phyloP scores from a whole-genome alignment of 2,797 vertebrate species.

The Pseudochirops corinnae region DNA sequence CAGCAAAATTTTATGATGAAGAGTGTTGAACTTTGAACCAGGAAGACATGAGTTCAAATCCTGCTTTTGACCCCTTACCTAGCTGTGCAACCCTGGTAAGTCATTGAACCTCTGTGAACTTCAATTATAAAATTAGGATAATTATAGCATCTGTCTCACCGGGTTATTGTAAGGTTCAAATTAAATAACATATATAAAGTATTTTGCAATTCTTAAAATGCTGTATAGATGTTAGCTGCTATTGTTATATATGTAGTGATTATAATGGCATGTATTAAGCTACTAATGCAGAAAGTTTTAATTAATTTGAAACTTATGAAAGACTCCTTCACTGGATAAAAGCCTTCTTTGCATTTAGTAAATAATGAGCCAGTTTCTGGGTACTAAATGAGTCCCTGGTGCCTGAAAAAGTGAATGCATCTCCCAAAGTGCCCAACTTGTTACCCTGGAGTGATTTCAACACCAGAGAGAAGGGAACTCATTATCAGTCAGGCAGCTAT shows the following conservation, averaged over 20 bases:
- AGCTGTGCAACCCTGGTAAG: not conserved
- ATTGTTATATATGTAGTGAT: constrained; percentile 65
- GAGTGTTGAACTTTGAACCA: not conserved
- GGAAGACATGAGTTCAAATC: not conserved
- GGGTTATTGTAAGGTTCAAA: constrained; percentile 35
- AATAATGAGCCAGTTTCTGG: constrained; percentile 66
- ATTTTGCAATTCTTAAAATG: constrained; percentile 46
- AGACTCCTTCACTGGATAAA: constrained; percentile 67
- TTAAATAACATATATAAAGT: constrained; percentile 6
- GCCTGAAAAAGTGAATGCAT: constrained; percentile 46
- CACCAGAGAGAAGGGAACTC: not conserved
- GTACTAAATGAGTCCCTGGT: constrained; percentile 53
- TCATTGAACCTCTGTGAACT: not conserved
- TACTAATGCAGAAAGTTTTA: constrained; percentile 74
- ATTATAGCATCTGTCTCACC: not conserved
- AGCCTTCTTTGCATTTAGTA: constrained; percentile 62
- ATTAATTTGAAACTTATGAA: constrained; percentile 73
- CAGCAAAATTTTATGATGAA: not conserved
- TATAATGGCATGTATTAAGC: constrained; percentile 73
- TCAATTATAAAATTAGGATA: not conserved
- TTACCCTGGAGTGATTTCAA: constrained; percentile 10
- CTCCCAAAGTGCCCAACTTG: constrained; percentile 40
- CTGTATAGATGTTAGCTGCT: constrained; percentile 59
- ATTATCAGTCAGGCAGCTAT: constrained; percentile 29
- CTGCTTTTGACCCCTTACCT: not conserved